phyloP scores from a whole-genome alignment of 2,113 vertebrate genomes.

The Pao palembangensis region DNA sequence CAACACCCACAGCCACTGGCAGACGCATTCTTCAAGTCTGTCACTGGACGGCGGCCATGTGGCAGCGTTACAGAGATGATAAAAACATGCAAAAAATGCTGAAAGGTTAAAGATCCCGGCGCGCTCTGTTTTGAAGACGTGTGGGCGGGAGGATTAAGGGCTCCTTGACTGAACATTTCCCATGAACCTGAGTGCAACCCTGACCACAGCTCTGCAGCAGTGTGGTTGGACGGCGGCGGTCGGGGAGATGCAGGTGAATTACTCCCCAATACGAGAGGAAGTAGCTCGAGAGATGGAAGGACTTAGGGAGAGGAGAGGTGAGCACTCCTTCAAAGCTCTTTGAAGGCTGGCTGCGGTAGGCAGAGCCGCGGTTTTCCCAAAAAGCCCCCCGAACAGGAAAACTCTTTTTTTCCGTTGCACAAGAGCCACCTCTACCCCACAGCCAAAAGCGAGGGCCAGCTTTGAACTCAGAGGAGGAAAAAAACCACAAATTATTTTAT shows the following conservation, averaged over 20 bases:
- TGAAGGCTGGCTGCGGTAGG: conserved; percentile 66
- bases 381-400: conserved; percentile 61
- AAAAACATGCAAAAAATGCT: conserved; percentile 7
- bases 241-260: conserved; percentile 44
- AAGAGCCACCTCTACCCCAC: conserved; percentile 59
- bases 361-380: conserved; percentile 57
- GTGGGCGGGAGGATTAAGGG: conserved; percentile 25
- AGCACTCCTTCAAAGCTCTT: conserved; percentile 48
- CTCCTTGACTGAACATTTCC: conserved; percentile 45
- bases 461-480: conserved; percentile 67
- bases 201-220: conserved; percentile 31
- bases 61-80: conserved; percentile 9
- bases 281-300: conserved; percentile 44
- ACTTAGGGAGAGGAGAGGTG: conserved; percentile 50
- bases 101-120: conserved; percentile 15
- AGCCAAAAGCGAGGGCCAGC: conserved; percentile 50
- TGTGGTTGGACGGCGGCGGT: conserved; percentile 15
- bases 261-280: conserved; percentile 43
- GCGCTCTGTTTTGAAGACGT: conserved; percentile 9
- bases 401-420: conserved; percentile 61
- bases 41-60: conserved; percentile 14
- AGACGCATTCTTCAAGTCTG: conserved; percentile 8
- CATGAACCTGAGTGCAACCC: conserved; percentile 31
- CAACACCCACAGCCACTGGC: conserved; percentile 28
- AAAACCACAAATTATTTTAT: conserved; percentile 72